Percentiles rank a stretch among this genome's conserved stretches.
These are phyloP conservation scores for Ichneumon xanthorius DNA, from an alignment of 2,888 invertebrate genomes.

Conservation along the genomic window DNA sequence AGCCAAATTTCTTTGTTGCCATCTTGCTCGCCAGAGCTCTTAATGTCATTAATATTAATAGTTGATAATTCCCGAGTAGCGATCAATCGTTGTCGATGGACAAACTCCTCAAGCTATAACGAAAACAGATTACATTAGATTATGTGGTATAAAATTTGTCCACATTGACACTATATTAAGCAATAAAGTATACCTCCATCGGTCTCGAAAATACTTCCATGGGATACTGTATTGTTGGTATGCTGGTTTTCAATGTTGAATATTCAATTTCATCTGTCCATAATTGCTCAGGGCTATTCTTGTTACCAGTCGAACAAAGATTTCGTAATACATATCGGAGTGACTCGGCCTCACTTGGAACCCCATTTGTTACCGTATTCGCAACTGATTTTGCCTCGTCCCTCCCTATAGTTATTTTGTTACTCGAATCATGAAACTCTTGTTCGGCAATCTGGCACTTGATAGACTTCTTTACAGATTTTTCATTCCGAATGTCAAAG, in stretches of 20 bases:
- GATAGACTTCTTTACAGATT: slow-evolving; percentile 36
- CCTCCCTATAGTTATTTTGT: neutral
- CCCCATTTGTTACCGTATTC: neutral
- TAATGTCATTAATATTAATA: slow-evolving; percentile 58
- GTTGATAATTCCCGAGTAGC: slow-evolving; percentile 33
- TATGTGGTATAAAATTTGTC: neutral
- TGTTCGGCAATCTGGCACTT: slow-evolving; percentile 54
- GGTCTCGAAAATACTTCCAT: slow-evolving; percentile 20
- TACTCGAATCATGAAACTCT: neutral
- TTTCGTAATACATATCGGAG: slow-evolving; percentile 46
- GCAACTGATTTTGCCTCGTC: neutral
- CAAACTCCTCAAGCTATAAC: slow-evolving; percentile 70
- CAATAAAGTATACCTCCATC: slow-evolving; percentile 10
- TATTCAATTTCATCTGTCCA: neutral
- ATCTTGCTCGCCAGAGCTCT: slow-evolving; percentile 44
- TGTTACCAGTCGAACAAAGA: neutral
- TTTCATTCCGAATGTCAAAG: neutral
- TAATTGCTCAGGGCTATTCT: neutral
- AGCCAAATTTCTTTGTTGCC: slow-evolving; percentile 73
- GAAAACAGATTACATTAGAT: neutral
- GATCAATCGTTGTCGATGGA: slow-evolving; percentile 65
- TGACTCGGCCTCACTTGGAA: slow-evolving; percentile 44
- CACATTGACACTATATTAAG: neutral
- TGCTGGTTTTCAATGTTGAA: neutral
- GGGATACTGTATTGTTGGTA: neutral